Evolutionary conservation across 2,888 invertebrate species (phyloP).

Genomic region (Platypus cylindrus): DNA sequence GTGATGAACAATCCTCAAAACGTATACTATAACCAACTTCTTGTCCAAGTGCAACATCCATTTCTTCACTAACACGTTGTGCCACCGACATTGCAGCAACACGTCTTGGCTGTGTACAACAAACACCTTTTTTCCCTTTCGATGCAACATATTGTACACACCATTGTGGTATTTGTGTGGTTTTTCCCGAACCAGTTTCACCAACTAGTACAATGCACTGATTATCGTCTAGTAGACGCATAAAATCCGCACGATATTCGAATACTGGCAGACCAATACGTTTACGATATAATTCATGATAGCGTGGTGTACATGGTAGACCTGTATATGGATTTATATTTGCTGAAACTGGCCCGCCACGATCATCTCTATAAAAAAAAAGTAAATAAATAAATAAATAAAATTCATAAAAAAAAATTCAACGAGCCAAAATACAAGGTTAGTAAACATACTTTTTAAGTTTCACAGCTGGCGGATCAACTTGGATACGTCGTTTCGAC

Average conservation of each 20-base stretch:
- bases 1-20: slow-evolving; percentile 96
- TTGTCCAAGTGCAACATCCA: slow-evolving; percentile 89
- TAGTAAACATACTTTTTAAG: slow-evolving; percentile 58
- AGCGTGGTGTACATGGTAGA: slow-evolving; percentile 75
- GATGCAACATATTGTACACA: slow-evolving; percentile 63
- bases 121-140: slow-evolving; percentile 64
- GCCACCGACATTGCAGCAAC: slow-evolving; percentile 99
- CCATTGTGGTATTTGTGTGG: slow-evolving; percentile 99
- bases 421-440: no score
- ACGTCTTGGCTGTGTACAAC: slow-evolving; percentile 92
- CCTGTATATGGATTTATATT: slow-evolving; percentile 66
- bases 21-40: slow-evolving; percentile 95
- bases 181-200: slow-evolving; percentile 98
- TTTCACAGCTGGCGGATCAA: slow-evolving; percentile 70
- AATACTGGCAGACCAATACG: slow-evolving; percentile 90
- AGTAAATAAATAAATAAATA: slow-evolving; percentile 4
- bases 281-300: slow-evolving; percentile 79
- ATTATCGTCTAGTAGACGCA: slow-evolving; percentile 82
- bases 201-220: slow-evolving; percentile 95
- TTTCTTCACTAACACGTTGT: slow-evolving; percentile 96
- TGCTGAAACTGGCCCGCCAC: slow-evolving; percentile 34
- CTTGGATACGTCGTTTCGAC: slow-evolving; percentile 80
- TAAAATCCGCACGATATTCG: slow-evolving; percentile 94
- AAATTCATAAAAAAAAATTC: background rate
- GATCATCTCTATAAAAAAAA: slow-evolving; percentile 40